Evolutionary conservation across 2,113 vertebrate genomes (phyloP).

Genomic region (Okapia johnstoni): DNA sequence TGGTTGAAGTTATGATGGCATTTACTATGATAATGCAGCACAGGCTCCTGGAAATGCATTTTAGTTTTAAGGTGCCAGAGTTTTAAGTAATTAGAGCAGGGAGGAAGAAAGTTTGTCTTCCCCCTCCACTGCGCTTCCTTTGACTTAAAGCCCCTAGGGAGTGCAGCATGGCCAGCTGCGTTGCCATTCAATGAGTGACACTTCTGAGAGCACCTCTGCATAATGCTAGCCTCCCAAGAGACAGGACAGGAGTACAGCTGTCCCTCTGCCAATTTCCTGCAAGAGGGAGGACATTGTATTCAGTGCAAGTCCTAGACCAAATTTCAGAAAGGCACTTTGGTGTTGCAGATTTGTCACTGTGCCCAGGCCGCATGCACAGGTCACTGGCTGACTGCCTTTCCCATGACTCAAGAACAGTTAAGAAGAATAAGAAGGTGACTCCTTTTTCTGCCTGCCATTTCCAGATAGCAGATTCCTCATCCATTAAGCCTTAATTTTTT

Average conservation of each 20-base stretch:
- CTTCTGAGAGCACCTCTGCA: conserved; percentile 48
- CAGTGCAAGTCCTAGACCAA: conserved; percentile 52
- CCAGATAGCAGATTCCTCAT: conserved; percentile 15
- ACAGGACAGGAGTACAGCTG: conserved; percentile 41
- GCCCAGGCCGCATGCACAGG: conserved; percentile 46
- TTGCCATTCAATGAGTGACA: conserved; percentile 32
- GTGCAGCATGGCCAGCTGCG: conserved; percentile 17
- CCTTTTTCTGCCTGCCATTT: conserved; percentile 33
- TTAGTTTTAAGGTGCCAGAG: conserved; percentile 31
- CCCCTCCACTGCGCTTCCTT: neutral
- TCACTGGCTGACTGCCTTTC: conserved; percentile 49
- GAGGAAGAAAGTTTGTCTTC: neutral
- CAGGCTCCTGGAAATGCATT: conserved; percentile 38
- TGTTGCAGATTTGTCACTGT: conserved; percentile 52
- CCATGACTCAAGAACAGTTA: conserved; percentile 41
- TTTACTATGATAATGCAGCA: neutral
- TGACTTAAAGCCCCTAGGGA: conserved; percentile 20
- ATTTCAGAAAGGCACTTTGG: conserved; percentile 66
- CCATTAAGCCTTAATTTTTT: conserved; percentile 25
- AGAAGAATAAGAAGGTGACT: conserved; percentile 51
- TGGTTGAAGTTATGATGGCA: neutral
- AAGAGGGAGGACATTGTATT: conserved; percentile 68
- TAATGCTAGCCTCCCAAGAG: conserved; percentile 36
- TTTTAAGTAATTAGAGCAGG: conserved; percentile 22
- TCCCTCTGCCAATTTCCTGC: conserved; percentile 59